Conservation (phyloP, 2,113 vertebrate genomes). For the Mormyrus lacerda region DNA sequence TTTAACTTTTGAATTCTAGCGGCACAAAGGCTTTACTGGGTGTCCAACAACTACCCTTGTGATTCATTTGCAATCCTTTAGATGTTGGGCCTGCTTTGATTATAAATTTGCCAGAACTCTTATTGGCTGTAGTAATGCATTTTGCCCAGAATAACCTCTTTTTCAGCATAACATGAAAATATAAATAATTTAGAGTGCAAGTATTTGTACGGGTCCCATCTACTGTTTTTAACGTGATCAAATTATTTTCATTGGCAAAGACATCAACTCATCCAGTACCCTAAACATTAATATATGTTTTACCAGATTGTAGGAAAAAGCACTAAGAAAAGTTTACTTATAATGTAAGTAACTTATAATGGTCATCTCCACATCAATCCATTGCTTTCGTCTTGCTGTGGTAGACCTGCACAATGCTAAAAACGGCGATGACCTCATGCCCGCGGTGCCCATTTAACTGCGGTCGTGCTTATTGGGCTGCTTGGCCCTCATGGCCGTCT, state of each 20-base stretch:
- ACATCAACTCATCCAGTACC: background rate
- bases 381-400: background rate
- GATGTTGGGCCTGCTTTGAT: background rate
- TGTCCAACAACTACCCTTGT: background rate
- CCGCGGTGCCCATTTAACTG: slow-evolving; percentile 35
- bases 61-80: background rate
- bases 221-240: background rate
- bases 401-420: background rate
- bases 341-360: background rate
- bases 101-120: background rate
- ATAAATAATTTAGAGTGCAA: background rate
- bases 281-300: background rate
- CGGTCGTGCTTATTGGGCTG: slow-evolving; percentile 51
- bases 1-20: too few relatives aligned
- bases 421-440: background rate
- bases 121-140: background rate
- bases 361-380: background rate
- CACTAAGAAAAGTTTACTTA: background rate
- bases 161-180: background rate
- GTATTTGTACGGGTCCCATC: background rate
- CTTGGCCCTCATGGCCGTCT: slow-evolving; percentile 55
- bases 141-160: background rate
- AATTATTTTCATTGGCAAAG: background rate
- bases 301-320: background rate
- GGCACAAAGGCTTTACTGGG: background rate